Evolutionary conservation across 2,888 invertebrate genomes (phyloP).

Genomic region (Oasisia sp.): DNA sequence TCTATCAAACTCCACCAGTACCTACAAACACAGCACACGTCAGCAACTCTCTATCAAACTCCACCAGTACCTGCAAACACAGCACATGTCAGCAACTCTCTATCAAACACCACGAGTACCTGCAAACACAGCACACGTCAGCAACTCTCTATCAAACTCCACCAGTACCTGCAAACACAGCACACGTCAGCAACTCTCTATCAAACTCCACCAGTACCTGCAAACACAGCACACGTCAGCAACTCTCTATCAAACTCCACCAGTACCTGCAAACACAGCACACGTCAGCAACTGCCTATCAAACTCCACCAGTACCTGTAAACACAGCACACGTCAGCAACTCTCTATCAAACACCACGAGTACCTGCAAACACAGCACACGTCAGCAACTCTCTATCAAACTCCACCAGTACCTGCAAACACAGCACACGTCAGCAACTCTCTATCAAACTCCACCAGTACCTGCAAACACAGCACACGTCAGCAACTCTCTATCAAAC

Average conservation of each 20-base stretch:
- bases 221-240: constrained; percentile 41
- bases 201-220: constrained; percentile 89
- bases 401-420: constrained; percentile 83
- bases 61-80: constrained; percentile 78
- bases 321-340: constrained; percentile 41
- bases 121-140: constrained; percentile 64
- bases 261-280: constrained; percentile 74
- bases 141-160: constrained; percentile 76
- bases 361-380: constrained; percentile 72
- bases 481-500: constrained; percentile 71
- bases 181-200: background rate
- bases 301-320: constrained; percentile 85
- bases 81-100: constrained; percentile 41
- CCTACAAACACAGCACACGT: constrained; percentile 69
- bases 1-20: constrained; percentile 84
- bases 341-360: constrained; percentile 81
- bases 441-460: constrained; percentile 82
- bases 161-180: constrained; percentile 77
- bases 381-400: constrained; percentile 69
- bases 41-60: constrained; percentile 73
- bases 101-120: constrained; percentile 87
- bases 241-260: constrained; percentile 79
- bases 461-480: constrained; percentile 71
- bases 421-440: constrained; percentile 41
- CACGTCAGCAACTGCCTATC: constrained; percentile 66